A percentile compares a stretch with the other conserved stretches of the same genome.
phyloP scores from a whole-genome alignment of 1,140 invertebrate species.

The Caenorhabditis latens region DNA sequence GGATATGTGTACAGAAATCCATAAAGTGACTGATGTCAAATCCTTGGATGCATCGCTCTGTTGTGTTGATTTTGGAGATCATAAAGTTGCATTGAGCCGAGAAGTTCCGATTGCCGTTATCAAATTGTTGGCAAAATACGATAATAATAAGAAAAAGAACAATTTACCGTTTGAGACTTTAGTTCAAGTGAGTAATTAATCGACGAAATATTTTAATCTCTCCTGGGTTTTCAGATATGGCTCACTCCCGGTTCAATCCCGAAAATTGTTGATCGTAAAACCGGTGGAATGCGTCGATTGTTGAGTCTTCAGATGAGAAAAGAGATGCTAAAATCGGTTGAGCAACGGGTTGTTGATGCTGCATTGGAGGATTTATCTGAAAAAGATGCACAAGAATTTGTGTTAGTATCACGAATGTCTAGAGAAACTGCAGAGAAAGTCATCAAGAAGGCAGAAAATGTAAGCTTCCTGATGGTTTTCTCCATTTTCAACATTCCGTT shows the following conservation, averaged over 20 bases:
- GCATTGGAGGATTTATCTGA: not conserved
- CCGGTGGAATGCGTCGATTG: not conserved
- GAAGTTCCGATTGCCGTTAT: constrained; percentile 24
- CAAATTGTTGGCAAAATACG: not conserved
- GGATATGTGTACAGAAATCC: not conserved
- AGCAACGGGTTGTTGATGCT: constrained; percentile 25
- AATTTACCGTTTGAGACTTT: not conserved
- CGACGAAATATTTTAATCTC: not conserved
- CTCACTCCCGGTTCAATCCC: not conserved
- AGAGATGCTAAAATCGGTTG: constrained; percentile 32
- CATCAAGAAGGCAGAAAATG: constrained; percentile 19
- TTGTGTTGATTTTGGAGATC: not conserved
- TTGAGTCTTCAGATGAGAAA: constrained; percentile 34
- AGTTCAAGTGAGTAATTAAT: not conserved
- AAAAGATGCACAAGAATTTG: constrained; percentile 26
- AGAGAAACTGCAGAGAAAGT: constrained; percentile 34
- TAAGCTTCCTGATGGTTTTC: not conserved
- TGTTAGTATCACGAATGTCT: constrained; percentile 10
- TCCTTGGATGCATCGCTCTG: not conserved
- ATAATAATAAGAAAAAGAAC: not conserved
- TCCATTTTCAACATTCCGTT: not conserved
- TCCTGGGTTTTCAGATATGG: not conserved
- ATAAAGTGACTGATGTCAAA: not conserved
- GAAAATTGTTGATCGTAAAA: not conserved
- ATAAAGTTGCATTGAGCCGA: constrained; percentile 2